These are phyloP conservation scores for Hyphantria cunea DNA, from an alignment of 1,140 invertebrate genomes.

Conservation along the genomic window DNA sequence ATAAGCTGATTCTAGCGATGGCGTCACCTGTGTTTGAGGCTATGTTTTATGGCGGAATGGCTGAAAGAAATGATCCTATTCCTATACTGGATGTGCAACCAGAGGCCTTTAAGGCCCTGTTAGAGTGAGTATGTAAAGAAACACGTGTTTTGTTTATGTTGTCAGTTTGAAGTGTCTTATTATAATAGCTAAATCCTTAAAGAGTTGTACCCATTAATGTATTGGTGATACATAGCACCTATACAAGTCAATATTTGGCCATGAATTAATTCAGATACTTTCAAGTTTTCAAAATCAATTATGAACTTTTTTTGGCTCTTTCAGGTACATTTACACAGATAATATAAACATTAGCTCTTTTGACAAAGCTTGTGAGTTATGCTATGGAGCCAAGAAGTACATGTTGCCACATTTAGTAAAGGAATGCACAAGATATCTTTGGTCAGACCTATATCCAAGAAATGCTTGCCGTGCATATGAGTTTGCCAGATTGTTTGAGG, in stretches of 20 bases:
- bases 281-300: too few species aligned
- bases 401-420: constrained; percentile 91
- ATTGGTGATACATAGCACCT: too few species aligned
- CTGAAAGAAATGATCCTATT: constrained; percentile 88
- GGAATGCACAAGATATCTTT: constrained; percentile 90
- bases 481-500: constrained; percentile 92
- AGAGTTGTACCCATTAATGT: too few species aligned
- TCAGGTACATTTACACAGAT: constrained; percentile 92
- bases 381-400: constrained; percentile 94
- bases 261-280: too few species aligned
- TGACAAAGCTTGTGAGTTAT: constrained; percentile 92
- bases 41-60: constrained; percentile 89
- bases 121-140: constrained; percentile 53
- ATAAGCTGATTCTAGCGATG: constrained; percentile 92
- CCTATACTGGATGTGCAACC: constrained; percentile 92
- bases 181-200: too few species aligned
- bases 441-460: constrained; percentile 89
- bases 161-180: too few species aligned
- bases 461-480: constrained; percentile 93
- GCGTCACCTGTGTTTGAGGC: constrained; percentile 91
- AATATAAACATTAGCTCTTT: constrained; percentile 89
- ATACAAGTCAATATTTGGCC: too few species aligned
- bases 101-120: constrained; percentile 90
- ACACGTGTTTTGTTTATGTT: too few species aligned
- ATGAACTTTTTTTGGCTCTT: constrained; percentile 27